A percentile compares a stretch with the other conserved stretches of the same genome.
These are phyloP conservation scores for Nycticryphes semicollaris DNA, from an alignment of 2,113 vertebrate genomes.

Conservation along the genomic window DNA sequence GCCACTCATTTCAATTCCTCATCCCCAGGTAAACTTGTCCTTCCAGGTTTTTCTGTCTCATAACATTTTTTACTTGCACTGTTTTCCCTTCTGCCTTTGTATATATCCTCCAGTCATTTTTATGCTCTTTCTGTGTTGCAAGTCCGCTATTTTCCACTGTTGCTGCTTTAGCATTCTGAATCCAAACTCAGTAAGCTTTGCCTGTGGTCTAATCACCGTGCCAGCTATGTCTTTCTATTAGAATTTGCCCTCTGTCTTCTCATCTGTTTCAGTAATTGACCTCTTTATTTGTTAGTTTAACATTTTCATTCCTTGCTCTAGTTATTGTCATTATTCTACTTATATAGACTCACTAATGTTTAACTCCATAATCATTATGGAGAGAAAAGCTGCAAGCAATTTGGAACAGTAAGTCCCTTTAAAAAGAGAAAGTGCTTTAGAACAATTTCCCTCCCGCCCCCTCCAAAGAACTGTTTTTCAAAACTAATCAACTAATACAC, in stretches of 20 bases:
- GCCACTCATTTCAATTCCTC: background rate
- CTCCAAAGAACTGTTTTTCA: slow-evolving; percentile 26
- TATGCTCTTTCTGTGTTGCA: background rate
- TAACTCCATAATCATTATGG: slow-evolving; percentile 32
- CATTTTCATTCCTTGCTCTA: slow-evolving; percentile 44
- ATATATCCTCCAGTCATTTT: background rate
- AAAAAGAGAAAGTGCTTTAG: slow-evolving; percentile 48
- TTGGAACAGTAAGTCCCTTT: slow-evolving; percentile 28
- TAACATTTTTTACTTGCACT: background rate
- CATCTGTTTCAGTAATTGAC: slow-evolving; percentile 52
- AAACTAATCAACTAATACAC: slow-evolving; percentile 31
- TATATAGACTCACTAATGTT: slow-evolving; percentile 41
- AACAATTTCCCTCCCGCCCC: background rate
- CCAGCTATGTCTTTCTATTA: slow-evolving; percentile 32
- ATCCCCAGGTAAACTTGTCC: background rate
- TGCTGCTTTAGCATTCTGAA: slow-evolving; percentile 18
- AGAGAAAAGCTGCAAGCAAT: slow-evolving; percentile 48
- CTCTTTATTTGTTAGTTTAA: slow-evolving; percentile 59
- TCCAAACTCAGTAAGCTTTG: background rate
- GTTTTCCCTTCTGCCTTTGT: background rate
- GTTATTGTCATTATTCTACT: slow-evolving; percentile 48
- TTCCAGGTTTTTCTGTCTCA: slow-evolving; percentile 2
- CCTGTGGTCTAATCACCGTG: slow-evolving; percentile 35
- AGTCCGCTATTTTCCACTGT: background rate
- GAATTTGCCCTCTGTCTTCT: slow-evolving; percentile 25